These are phyloP conservation scores for Caenorhabditis sp. DNA, from an alignment of 2,888 invertebrate species.

Conservation along the genomic window DNA sequence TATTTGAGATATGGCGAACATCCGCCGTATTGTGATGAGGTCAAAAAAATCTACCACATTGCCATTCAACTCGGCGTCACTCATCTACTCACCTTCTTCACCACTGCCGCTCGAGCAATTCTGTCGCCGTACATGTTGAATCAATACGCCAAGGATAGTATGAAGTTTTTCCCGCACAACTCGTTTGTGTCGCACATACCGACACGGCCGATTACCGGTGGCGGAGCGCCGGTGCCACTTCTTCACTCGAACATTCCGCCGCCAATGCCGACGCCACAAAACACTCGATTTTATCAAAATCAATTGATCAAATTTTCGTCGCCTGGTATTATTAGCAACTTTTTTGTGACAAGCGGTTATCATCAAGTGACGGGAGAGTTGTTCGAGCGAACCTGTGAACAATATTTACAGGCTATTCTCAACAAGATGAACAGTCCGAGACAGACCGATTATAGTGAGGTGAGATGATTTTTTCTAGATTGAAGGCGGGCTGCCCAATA, in stretches of 20 bases:
- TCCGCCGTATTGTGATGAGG: slow-evolving; percentile 20
- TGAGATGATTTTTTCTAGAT: slow-evolving; percentile 4
- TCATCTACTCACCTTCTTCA: slow-evolving; percentile 18
- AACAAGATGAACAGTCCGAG: slow-evolving; percentile 35
- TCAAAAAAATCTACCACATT: slow-evolving; percentile 14
- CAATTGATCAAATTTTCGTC: slow-evolving; percentile 13
- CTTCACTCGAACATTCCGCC: background rate
- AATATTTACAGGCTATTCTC: slow-evolving; percentile 34
- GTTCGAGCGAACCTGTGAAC: slow-evolving; percentile 42
- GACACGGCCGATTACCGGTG: background rate
- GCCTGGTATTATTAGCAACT: slow-evolving; percentile 10
- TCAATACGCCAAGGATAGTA: slow-evolving; percentile 22
- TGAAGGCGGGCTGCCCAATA: no score
- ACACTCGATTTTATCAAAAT: slow-evolving; percentile 7
- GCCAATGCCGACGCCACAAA: background rate
- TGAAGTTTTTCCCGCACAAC: slow-evolving; percentile 17
- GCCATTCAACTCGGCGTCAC: slow-evolving; percentile 14
- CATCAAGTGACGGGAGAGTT: slow-evolving; percentile 45
- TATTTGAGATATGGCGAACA: slow-evolving; percentile 21
- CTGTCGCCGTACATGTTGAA: slow-evolving; percentile 34
- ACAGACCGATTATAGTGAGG: slow-evolving; percentile 9
- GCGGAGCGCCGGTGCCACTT: slow-evolving; percentile 3
- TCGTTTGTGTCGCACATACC: slow-evolving; percentile 1
- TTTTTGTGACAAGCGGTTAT: slow-evolving; percentile 18
- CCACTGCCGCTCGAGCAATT: slow-evolving; percentile 19